phyloP scores from a whole-genome alignment of 2,888 invertebrate species.

The Melikaiella ostensackeni region DNA sequence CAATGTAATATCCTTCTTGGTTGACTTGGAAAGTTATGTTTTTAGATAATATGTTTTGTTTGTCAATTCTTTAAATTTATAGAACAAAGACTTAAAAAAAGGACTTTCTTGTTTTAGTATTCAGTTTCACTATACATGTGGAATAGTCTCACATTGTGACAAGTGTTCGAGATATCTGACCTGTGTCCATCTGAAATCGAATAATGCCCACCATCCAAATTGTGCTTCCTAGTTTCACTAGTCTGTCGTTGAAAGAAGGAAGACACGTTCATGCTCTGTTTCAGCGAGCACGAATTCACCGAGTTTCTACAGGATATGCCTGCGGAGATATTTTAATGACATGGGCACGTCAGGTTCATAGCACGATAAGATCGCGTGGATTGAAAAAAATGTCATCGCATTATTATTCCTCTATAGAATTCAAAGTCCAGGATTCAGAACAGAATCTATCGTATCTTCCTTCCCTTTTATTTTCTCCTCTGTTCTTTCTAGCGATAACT shows the following conservation, averaged over 20 bases:
- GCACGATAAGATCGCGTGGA: conserved; percentile 2
- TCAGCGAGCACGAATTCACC: conserved; percentile 65
- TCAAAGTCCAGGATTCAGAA: background rate
- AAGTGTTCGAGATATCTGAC: background rate
- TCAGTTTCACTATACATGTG: background rate
- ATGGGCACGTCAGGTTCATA: conserved; percentile 32
- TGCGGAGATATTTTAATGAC: conserved; percentile 61
- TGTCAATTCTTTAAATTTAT: background rate
- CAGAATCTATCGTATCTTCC: no score
- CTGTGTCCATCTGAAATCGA: conserved; percentile 40
- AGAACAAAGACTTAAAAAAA: background rate
- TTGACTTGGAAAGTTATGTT: background rate
- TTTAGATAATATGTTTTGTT: no score
- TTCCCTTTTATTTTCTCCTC: no score
- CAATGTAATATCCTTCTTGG: conserved; percentile 2
- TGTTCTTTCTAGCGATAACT: no score
- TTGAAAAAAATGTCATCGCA: conserved; percentile 12
- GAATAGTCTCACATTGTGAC: background rate
- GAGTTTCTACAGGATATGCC: conserved; percentile 74
- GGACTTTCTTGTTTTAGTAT: background rate
- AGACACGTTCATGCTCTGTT: conserved; percentile 74
- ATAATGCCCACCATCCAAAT: conserved; percentile 51
- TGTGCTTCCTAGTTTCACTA: conserved; percentile 69
- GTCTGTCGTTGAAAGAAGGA: conserved; percentile 64
- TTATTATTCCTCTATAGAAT: background rate